A percentile compares a stretch with the other conserved stretches of the same genome.
phyloP scores from a whole-genome alignment of 2,797 vertebrate genomes.

The Poeciliopsis presidionis region DNA sequence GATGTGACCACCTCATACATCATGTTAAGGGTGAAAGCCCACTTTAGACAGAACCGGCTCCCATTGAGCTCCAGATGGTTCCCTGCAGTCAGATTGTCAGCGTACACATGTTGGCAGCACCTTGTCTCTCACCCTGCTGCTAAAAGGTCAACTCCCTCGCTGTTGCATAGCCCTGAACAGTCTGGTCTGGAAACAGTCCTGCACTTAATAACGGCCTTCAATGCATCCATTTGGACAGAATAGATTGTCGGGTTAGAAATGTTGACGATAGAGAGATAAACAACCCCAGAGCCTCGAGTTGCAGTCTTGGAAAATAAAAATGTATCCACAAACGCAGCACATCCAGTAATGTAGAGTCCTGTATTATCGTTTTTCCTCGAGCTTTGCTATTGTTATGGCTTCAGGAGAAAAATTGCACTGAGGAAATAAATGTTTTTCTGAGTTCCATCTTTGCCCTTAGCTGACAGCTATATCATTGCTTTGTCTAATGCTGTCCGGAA shows the following conservation, averaged over 20 bases:
- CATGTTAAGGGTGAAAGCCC: neutral
- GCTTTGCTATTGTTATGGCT: constrained; percentile 7
- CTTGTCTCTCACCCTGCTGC: constrained; percentile 43
- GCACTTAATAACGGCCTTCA: constrained; percentile 22
- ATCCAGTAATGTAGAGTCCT: neutral
- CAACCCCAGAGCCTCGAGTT: neutral
- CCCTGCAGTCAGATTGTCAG: constrained; percentile 53
- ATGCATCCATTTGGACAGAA: constrained; percentile 24
- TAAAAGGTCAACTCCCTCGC: constrained; percentile 59
- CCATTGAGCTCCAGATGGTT: constrained; percentile 33
- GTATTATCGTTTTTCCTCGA: constrained; percentile 10
- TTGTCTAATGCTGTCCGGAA: constrained; percentile 25
- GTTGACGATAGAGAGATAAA: constrained; percentile 9
- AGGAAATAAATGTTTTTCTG: constrained; percentile 27
- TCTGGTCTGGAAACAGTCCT: constrained; percentile 34
- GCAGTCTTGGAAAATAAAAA: neutral
- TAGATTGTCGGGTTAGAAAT: constrained; percentile 18
- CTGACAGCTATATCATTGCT: constrained; percentile 36
- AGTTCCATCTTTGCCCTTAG: constrained; percentile 18
- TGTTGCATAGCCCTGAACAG: constrained; percentile 25
- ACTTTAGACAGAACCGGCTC: constrained; percentile 32
- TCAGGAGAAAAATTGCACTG: constrained; percentile 38
- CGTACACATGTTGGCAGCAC: constrained; percentile 47
- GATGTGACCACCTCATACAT: neutral
- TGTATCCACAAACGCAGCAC: neutral